These are phyloP conservation scores for Alauda arvensis DNA, from an alignment of 2,797 vertebrate genomes.

Conservation along the genomic window DNA sequence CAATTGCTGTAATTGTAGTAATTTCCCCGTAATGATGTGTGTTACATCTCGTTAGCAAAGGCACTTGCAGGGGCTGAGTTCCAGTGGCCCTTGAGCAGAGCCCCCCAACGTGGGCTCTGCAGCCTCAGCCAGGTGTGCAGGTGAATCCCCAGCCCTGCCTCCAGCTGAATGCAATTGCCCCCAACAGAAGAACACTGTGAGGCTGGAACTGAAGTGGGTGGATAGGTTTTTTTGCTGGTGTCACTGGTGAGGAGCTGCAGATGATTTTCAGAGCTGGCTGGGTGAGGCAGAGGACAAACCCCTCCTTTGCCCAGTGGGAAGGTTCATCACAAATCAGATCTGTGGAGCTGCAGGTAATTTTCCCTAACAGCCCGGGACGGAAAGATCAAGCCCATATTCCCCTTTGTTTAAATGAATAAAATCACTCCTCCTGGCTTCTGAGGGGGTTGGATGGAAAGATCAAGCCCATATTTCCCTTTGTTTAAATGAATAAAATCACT, in stretches of 20 bases:
- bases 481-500: not conserved
- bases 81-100: not conserved
- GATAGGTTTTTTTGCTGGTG: not conserved
- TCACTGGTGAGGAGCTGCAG: not conserved
- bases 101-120: not conserved
- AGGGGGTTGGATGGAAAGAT: not conserved
- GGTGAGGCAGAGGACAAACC: rapidly evolving
- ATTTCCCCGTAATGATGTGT: not conserved
- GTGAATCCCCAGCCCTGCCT: not conserved
- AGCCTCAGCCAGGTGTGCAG: not conserved
- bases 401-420: not conserved
- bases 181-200: rapidly evolving
- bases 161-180: not conserved
- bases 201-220: not conserved
- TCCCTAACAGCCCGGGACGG: not conserved
- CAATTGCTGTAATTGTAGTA: not conserved
- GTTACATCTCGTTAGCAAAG: not conserved
- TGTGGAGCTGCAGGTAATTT: not conserved
- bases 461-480: not conserved
- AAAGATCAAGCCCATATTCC: not conserved
- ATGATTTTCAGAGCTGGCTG: rapidly evolving
- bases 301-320: not conserved
- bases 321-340: not conserved
- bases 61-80: not conserved
- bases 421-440: rapidly evolving